A percentile compares a stretch with the other conserved stretches of the same genome.
These are phyloP conservation scores for Leptoteleia sp. DNA, from an alignment of 1,140 invertebrate genomes.

Conservation along the genomic window DNA sequence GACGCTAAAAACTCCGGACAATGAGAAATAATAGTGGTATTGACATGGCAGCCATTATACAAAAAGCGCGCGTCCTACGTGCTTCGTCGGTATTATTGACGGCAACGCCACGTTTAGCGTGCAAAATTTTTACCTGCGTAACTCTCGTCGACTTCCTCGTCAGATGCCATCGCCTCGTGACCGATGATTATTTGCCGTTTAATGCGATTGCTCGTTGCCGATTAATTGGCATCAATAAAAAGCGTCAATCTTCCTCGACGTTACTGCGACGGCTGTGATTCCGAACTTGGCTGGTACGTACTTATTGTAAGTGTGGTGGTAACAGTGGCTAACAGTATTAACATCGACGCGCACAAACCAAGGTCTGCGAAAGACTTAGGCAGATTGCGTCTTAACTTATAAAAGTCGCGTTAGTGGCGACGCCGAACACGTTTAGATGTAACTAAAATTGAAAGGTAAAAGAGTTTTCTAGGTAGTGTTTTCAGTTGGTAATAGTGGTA, in stretches of 20 bases:
- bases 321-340: conserved; percentile 31
- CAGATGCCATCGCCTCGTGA: conserved; percentile 84
- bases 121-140: conserved; percentile 87
- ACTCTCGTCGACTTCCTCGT: conserved; percentile 89
- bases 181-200: no score
- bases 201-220: not conserved
- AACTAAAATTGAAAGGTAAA: no score
- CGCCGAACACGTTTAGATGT: no score
- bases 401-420: no score
- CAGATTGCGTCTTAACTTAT: no score
- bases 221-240: conserved; percentile 6
- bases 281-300: conserved; percentile 19
- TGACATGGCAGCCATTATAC: conserved; percentile 78
- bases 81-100: conserved; percentile 42
- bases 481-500: no score
- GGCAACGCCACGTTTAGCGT: conserved; percentile 4
- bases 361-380: no score
- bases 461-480: no score
- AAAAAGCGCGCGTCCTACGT: conserved; percentile 79
- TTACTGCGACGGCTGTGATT: conserved; percentile 1
- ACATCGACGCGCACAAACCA: conserved; percentile 2
- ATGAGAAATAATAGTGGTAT: conserved; percentile 42
- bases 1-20: conserved; percentile 13
- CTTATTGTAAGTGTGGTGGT: conserved; percentile 35
- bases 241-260: conserved; percentile 44